Percentiles rank a stretch among this genome's conserved stretches.
Evolutionary conservation across 2,888 invertebrate genomes (phyloP).

Genomic region (Abrostola tripartita): DNA sequence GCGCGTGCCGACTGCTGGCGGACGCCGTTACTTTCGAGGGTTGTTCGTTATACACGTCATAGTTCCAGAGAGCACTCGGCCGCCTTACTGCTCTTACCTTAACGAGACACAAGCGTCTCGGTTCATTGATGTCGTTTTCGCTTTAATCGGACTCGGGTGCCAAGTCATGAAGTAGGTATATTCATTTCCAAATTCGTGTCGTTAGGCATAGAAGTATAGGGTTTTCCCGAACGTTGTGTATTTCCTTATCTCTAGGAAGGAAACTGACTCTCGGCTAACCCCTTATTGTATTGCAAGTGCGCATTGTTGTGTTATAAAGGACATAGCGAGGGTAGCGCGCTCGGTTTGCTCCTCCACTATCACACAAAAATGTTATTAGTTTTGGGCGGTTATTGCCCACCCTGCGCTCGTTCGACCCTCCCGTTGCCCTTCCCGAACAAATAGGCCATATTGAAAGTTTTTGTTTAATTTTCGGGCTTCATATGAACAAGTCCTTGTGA

Average conservation of each 20-base stretch:
- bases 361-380: slow-evolving; percentile 87
- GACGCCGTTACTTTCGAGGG: slow-evolving; percentile 75
- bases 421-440: slow-evolving; percentile 72
- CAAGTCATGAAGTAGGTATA: slow-evolving; percentile 62
- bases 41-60: slow-evolving; percentile 84
- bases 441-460: slow-evolving; percentile 76
- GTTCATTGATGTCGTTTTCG: slow-evolving; percentile 82
- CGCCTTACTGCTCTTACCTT: slow-evolving; percentile 76
- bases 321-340: slow-evolving; percentile 75
- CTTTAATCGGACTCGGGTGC: slow-evolving; percentile 69
- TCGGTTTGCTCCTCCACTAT: slow-evolving; percentile 80
- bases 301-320: slow-evolving; percentile 82
- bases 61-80: slow-evolving; percentile 81
- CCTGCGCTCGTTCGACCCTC: slow-evolving; percentile 75
- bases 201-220: slow-evolving; percentile 46
- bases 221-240: slow-evolving; percentile 50
- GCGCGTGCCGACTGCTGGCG: slow-evolving; percentile 74
- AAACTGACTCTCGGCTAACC: slow-evolving; percentile 73
- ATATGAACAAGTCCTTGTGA: slow-evolving; percentile 37
- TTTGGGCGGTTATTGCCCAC: slow-evolving; percentile 85
- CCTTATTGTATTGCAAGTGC: slow-evolving; percentile 81
- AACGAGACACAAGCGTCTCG: slow-evolving; percentile 80
- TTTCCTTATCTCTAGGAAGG: slow-evolving; percentile 67
- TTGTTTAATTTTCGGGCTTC: slow-evolving; percentile 65
- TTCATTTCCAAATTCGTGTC: slow-evolving; percentile 52